Evolutionary conservation across 2,113 vertebrate species (phyloP).

Genomic region (Cochlearius cochlearius): DNA sequence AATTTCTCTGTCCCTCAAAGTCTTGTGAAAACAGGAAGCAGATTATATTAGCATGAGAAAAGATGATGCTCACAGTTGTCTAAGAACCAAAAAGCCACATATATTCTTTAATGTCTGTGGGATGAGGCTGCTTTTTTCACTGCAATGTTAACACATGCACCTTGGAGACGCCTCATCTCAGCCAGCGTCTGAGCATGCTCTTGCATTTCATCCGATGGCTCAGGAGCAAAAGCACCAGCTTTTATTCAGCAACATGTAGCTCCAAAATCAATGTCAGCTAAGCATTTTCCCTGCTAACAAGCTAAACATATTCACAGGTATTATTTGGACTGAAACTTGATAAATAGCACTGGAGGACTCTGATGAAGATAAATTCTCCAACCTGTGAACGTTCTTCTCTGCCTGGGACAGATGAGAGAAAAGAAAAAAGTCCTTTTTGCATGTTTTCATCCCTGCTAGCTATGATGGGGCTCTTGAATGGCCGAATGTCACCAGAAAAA

Average conservation of each 20-base stretch:
- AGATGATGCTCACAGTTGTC: not conserved
- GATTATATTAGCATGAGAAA: not conserved
- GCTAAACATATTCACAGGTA: slow-evolving; percentile 12
- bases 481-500: not conserved
- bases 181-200: not conserved
- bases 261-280: slow-evolving; percentile 14
- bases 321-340: not conserved
- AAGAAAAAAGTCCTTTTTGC: not conserved
- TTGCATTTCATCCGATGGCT: slow-evolving; percentile 13
- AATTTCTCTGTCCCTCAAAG: slow-evolving; percentile 41
- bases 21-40: slow-evolving; percentile 31
- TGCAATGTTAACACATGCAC: not conserved
- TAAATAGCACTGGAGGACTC: not conserved
- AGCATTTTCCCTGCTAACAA: not conserved
- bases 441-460: not conserved
- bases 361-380: not conserved
- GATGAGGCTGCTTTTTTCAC: not conserved
- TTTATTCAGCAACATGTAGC: not conserved
- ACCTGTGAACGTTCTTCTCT: not conserved
- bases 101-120: not conserved
- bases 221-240: slow-evolving; percentile 21
- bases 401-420: not conserved
- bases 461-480: not conserved
- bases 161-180: slow-evolving; percentile 35
- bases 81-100: not conserved